phyloP scores from a whole-genome alignment of 2,888 invertebrate genomes.

The Hypomecis atomaria region DNA sequence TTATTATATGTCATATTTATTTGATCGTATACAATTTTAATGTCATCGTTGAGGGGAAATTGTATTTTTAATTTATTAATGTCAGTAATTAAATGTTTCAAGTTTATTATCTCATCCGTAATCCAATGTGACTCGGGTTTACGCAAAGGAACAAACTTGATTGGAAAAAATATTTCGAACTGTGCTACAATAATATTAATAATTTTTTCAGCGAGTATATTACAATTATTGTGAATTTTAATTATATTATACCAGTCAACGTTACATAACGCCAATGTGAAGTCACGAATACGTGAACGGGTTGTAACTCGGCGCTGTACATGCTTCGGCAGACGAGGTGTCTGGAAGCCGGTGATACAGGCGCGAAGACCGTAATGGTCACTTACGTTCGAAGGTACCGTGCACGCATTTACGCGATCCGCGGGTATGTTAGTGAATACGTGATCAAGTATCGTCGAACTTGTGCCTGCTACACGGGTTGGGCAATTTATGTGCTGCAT shows the following conservation, averaged over 20 bases:
- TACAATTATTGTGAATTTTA: too few relatives aligned
- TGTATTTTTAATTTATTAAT: background rate
- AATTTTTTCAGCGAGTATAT: too few relatives aligned
- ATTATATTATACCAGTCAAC: too few relatives aligned
- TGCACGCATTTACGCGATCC: background rate
- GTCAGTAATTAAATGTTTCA: background rate
- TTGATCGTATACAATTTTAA: too few relatives aligned
- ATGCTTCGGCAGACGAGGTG: background rate
- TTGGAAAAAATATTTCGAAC: background rate
- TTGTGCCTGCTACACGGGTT: background rate
- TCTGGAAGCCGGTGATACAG: too few relatives aligned
- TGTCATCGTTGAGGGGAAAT: background rate
- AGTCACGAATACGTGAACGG: too few relatives aligned
- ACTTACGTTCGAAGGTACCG: background rate
- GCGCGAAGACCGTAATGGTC: background rate
- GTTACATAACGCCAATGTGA: too few relatives aligned
- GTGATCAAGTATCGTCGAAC: background rate
- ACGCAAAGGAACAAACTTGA: background rate
- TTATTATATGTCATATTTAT: too few relatives aligned
- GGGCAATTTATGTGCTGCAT: background rate
- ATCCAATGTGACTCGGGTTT: background rate
- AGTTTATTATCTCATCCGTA: background rate
- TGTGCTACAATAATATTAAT: background rate
- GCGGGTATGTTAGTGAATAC: background rate
- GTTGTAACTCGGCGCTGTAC: background rate